Conservation (phyloP, 2,888 invertebrate genomes). For the Drosophila neonasuta region DNA sequence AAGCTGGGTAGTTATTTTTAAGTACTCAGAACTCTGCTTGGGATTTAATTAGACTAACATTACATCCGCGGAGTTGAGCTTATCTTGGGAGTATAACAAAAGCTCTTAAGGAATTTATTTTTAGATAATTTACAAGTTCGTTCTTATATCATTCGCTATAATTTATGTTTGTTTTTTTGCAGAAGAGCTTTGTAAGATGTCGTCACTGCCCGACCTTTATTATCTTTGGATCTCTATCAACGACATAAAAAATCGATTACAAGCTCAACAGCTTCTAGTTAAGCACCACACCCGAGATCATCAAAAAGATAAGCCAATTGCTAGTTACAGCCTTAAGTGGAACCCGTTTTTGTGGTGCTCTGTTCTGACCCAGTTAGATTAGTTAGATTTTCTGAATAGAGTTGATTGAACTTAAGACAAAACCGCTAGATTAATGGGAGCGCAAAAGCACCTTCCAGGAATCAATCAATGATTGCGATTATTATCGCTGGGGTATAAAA, state of each 20-base stretch:
- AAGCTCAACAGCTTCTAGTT: constrained; percentile 2
- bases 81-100: background rate
- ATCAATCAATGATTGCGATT: constrained; percentile 32
- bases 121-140: background rate
- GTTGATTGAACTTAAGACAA: constrained; percentile 56
- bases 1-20: constrained; percentile 1
- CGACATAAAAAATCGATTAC: constrained; percentile 7
- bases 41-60: background rate
- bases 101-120: background rate
- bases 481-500: constrained; percentile 60
- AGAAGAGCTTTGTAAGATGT: background rate
- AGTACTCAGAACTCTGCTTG: too few relatives aligned
- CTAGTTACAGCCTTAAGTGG: constrained; percentile 3
- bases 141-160: background rate
- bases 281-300: constrained; percentile 32
- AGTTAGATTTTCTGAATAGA: constrained; percentile 10
- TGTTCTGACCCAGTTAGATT: constrained; percentile 59
- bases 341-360: constrained; percentile 40
- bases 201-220: background rate
- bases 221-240: background rate
- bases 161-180: background rate
- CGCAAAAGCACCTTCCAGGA: constrained; percentile 43
- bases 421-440: constrained; percentile 16
- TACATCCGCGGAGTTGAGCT: background rate
- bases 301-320: constrained; percentile 23